Conservation (phyloP, 2,888 invertebrate species). For the Heteromurus nitidus region DNA sequence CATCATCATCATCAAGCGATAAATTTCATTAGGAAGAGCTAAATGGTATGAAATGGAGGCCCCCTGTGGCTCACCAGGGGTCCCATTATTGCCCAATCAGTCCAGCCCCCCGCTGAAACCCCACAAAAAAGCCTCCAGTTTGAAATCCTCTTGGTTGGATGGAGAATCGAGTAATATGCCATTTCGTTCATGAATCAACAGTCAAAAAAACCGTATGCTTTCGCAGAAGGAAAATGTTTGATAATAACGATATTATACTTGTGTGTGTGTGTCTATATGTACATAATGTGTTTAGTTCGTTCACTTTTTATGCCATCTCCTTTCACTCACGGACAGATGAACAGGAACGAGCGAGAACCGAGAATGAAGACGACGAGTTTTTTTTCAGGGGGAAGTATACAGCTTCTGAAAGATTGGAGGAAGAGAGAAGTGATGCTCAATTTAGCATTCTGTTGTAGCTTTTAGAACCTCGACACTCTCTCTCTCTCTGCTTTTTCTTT, state of each 20-base stretch:
- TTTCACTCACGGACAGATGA: constrained; percentile 34
- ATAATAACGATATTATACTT: constrained; percentile 7
- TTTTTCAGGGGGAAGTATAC: constrained; percentile 2
- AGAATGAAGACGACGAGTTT: background rate
- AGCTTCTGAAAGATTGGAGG: constrained; percentile 12
- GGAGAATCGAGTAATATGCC: constrained; percentile 69
- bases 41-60: constrained; percentile 73
- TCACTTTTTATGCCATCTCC: no score
- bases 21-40: constrained; percentile 74
- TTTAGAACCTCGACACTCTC: constrained; percentile 16
- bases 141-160: constrained; percentile 68
- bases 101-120: constrained; percentile 73
- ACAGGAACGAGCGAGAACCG: background rate
- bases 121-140: constrained; percentile 69
- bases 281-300: constrained; percentile 13
- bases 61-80: constrained; percentile 73
- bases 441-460: constrained; percentile 1
- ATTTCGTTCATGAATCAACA: constrained; percentile 67
- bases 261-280: background rate
- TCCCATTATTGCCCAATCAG: constrained; percentile 74
- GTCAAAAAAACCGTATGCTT: no score
- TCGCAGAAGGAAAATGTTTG: constrained; percentile 21
- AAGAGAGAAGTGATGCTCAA: constrained; percentile 4
- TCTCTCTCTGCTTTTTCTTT: background rate
- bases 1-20: constrained; percentile 70